Evolutionary conservation across 2,797 vertebrate species (phyloP), one percentile per base, ranked within the genome.

Genomic region (Tragopan temminckii): DNA sequence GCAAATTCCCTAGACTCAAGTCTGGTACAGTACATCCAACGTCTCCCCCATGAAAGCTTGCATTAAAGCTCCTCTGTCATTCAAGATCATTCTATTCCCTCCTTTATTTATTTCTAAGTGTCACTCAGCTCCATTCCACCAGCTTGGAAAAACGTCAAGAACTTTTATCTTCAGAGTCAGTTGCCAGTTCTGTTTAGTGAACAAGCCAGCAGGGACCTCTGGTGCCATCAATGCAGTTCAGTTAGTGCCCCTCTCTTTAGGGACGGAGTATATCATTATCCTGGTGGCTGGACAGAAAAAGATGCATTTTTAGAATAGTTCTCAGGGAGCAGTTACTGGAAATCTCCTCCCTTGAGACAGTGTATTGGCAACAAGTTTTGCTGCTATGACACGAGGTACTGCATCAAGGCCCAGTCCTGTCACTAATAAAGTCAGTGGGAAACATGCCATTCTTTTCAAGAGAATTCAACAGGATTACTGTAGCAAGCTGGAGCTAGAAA

Each of bases 131-230:
- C 88, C 88, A 91, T 95, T 97, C 95, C 88, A 95, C 93, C 79
- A 94, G 92, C 95, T 94, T 97, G 96, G 96, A 97, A 97, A 97
- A 90, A 88, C 48, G 74, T 96, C 96, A 96, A 95, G 96, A 97
- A 94, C 88, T 94, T 97, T 96, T 93, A 93, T 97, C 95, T 97
- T 91, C 84, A 84, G 95, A 96, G 90, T 95, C 96, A 92, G 94
- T 97, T 97, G 95, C 96, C 95, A 96, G 74, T 95, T 97, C 93
- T 96, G 92, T 94, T 94, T 96, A 97, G 95, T 57, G 94, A 97
- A 94, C 90, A 91, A 97, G 96, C 95, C 96, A 96, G 92, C 96
- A 97, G 93, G 93, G 93, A 94, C 97, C 94, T 95, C 53, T 53
- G 95, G 91, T 96, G 90, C 93, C 94, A 76, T 95, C 85, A 95